Evolutionary conservation across 2,113 vertebrate genomes (phyloP).

Genomic region (Microtus richardsoni): DNA sequence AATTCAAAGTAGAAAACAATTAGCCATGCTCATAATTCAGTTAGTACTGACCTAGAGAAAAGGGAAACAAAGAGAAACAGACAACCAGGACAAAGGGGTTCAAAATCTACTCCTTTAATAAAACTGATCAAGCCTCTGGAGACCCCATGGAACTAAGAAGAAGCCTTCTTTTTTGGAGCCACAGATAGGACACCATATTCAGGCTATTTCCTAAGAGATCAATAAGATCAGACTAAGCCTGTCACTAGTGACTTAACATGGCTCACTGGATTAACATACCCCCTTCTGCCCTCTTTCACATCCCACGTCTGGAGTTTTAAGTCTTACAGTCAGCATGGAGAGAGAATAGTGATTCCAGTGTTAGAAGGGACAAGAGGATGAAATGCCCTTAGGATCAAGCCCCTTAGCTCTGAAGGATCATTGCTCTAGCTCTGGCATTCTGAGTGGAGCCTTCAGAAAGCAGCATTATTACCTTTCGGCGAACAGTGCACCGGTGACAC

Average conservation of each 20-base stretch:
- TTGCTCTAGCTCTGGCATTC: conserved; percentile 48
- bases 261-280: conserved; percentile 57
- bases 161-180: background rate
- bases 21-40: conserved; percentile 28
- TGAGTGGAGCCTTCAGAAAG: conserved; percentile 40
- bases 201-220: conserved; percentile 56
- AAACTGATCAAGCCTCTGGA: conserved; percentile 30
- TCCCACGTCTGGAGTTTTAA: conserved; percentile 64
- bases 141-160: conserved; percentile 41
- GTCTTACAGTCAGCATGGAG: conserved; percentile 56
- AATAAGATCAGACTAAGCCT: conserved; percentile 38
- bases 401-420: conserved; percentile 44
- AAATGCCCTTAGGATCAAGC: conserved; percentile 53
- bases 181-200: conserved; percentile 35
- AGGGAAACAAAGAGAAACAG: background rate
- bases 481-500: conserved; percentile 98
- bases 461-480: conserved; percentile 92
- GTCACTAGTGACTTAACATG: conserved; percentile 46
- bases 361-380: conserved; percentile 53
- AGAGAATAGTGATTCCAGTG: conserved; percentile 39
- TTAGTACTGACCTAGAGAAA: conserved; percentile 8
- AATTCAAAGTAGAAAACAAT: conserved; percentile 55
- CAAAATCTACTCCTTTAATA: background rate
- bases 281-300: conserved; percentile 61
- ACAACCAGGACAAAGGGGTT: background rate